These are phyloP conservation scores for Axinella damicornis DNA, from an alignment of 37 sponge, comb jelly and placozoan species.

Conservation along the genomic window DNA sequence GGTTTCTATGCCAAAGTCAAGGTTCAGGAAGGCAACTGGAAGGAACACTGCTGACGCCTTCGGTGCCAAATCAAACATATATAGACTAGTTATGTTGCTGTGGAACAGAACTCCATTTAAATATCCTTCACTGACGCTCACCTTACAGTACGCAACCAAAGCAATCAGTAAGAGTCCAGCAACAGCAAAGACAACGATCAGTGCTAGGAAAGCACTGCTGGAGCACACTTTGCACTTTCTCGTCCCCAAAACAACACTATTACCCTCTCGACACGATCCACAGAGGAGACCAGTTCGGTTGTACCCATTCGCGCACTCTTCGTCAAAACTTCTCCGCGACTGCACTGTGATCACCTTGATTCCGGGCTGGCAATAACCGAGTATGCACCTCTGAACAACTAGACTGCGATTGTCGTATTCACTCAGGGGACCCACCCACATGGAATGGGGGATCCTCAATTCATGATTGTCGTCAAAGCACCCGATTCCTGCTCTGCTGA, in stretches of 20 bases:
- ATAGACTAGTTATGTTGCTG: conserved; percentile 12
- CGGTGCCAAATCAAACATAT: too few relatives aligned
- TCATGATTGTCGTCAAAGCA: background rate
- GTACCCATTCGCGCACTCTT: conserved; percentile 5
- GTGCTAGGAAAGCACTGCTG: background rate
- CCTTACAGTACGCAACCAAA: conserved; percentile 1
- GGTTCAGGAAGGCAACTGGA: conserved; percentile 19
- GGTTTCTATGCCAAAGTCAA: conserved; percentile 31
- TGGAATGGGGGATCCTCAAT: background rate
- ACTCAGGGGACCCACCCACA: background rate
- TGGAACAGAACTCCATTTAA: conserved; percentile 41
- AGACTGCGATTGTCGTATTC: background rate
- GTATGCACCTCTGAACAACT: background rate
- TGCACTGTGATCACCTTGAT: background rate
- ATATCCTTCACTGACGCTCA: conserved; percentile 48
- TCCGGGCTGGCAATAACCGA: conserved; percentile 28
- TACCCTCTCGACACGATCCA: conserved; percentile 16
- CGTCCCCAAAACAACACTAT: conserved; percentile 29
- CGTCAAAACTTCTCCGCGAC: background rate
- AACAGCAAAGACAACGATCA: conserved; percentile 20
- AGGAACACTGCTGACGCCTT: background rate
- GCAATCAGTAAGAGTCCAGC: conserved; percentile 36
- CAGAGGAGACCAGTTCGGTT: conserved; percentile 38
- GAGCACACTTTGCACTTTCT: conserved; percentile 12
- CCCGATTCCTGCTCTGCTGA: background rate